Evolutionary conservation across 2,888 invertebrate genomes (phyloP).

Genomic region (Ectemnius lituratus): DNA sequence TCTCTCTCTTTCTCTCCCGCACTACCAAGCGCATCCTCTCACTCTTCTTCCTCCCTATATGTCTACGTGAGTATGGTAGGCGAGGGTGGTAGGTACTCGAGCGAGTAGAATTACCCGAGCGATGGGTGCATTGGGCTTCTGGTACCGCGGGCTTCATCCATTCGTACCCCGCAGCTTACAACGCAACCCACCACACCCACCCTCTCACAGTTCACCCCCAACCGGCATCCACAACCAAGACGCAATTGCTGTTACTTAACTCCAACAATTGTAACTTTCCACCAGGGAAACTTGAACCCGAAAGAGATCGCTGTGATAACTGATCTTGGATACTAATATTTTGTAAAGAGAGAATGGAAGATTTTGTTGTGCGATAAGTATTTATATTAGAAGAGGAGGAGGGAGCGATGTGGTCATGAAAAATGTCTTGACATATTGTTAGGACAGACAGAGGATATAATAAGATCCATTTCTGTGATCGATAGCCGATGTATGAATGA

Average conservation of each 20-base stretch:
- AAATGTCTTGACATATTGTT: neutral
- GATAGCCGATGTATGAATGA: conserved; percentile 55
- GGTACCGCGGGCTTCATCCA: conserved; percentile 64
- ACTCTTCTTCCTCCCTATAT: neutral
- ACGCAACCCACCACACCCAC: conserved; percentile 46
- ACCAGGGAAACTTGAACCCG: no score
- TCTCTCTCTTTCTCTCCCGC: neutral
- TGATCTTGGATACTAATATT: no score
- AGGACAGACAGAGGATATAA: conserved; percentile 15
- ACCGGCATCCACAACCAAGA: neutral
- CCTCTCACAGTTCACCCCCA: conserved; percentile 23
- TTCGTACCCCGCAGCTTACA: conserved; percentile 62
- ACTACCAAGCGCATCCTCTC: neutral
- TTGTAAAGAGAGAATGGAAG: no score
- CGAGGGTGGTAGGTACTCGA: conserved; percentile 69
- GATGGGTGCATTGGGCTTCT: conserved; percentile 64
- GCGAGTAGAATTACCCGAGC: conserved; percentile 71
- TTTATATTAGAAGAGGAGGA: no score
- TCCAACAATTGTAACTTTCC: neutral
- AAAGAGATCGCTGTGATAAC: no score
- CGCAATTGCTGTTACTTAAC: conserved; percentile 5
- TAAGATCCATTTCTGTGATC: conserved; percentile 54
- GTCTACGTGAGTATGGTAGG: conserved; percentile 18
- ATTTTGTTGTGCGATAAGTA: no score
- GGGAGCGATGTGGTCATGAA: no score